Conservation (phyloP, 2,888 invertebrate genomes). For the Acheta domesticus region DNA sequence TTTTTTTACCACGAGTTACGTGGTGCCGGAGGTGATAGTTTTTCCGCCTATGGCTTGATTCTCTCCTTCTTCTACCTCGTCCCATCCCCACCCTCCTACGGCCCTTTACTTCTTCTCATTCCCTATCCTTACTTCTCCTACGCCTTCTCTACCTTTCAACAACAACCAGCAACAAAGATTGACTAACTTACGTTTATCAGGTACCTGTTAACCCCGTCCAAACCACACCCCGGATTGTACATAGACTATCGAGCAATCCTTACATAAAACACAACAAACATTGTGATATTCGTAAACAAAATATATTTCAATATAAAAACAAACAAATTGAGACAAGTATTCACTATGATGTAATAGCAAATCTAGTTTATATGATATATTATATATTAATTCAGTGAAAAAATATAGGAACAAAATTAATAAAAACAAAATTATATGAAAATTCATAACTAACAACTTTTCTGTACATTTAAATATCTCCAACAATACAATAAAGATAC, state of each 20-base stretch:
- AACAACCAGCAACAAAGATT: slow-evolving; percentile 20
- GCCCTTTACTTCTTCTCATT: too few relatives aligned
- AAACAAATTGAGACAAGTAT: slow-evolving; percentile 37
- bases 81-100: too few relatives aligned
- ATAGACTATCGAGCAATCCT: slow-evolving; percentile 31
- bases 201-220: slow-evolving; percentile 34
- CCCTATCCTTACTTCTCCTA: too few relatives aligned
- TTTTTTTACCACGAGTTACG: too few relatives aligned
- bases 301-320: slow-evolving; percentile 42
- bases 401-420: slow-evolving; percentile 39
- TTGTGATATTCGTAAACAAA: slow-evolving; percentile 32
- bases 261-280: slow-evolving; percentile 35
- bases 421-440: slow-evolving; percentile 31
- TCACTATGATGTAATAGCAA: slow-evolving; percentile 41
- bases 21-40: too few relatives aligned
- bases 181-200: slow-evolving; percentile 33
- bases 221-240: slow-evolving; percentile 27
- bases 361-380: slow-evolving; percentile 38
- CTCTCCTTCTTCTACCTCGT: too few relatives aligned
- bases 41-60: too few relatives aligned
- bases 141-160: background rate
- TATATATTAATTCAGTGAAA: slow-evolving; percentile 39
- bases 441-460: slow-evolving; percentile 26
- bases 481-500: slow-evolving; percentile 18
- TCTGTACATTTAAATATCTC: slow-evolving; percentile 25